Conservation (phyloP, 2,113 vertebrate genomes). For the Nettapus auritus region DNA sequence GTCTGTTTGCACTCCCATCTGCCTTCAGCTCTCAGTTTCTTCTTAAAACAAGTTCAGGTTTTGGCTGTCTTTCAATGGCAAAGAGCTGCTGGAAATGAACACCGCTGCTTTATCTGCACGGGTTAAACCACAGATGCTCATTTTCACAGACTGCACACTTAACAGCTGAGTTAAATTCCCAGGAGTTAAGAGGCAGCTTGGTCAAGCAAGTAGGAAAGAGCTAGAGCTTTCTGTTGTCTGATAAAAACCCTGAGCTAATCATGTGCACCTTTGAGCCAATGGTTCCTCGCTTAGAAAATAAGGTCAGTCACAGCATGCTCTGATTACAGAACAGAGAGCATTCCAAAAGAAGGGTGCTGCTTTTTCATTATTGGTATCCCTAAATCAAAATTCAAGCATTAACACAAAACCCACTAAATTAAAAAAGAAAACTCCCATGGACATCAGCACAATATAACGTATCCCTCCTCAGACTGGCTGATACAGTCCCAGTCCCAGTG, state of each 20-base stretch:
- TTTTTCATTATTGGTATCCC: not conserved
- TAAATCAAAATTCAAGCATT: not conserved
- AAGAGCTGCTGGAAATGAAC: not conserved
- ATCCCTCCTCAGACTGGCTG: not conserved
- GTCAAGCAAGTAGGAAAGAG: not conserved
- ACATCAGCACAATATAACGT: not conserved
- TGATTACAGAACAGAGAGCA: not conserved
- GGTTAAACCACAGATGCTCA: not conserved
- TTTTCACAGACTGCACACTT: not conserved
- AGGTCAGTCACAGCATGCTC: not conserved
- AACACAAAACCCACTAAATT: not conserved
- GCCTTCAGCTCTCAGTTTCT: not conserved
- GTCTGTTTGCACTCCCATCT: not conserved
- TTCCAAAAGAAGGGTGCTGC: not conserved
- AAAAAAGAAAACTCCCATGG: not conserved
- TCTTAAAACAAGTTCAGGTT: not conserved
- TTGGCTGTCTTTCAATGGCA: not conserved
- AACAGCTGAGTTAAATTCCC: not conserved
- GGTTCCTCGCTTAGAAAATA: not conserved
- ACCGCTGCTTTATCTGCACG: accelerated
- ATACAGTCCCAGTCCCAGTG: not conserved
- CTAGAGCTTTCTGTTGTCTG: not conserved
- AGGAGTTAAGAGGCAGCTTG: not conserved
- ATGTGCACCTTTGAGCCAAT: not conserved
- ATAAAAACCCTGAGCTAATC: not conserved